Evolutionary conservation across 2,797 vertebrate genomes (phyloP).

Genomic region (Mallotus villosus): DNA sequence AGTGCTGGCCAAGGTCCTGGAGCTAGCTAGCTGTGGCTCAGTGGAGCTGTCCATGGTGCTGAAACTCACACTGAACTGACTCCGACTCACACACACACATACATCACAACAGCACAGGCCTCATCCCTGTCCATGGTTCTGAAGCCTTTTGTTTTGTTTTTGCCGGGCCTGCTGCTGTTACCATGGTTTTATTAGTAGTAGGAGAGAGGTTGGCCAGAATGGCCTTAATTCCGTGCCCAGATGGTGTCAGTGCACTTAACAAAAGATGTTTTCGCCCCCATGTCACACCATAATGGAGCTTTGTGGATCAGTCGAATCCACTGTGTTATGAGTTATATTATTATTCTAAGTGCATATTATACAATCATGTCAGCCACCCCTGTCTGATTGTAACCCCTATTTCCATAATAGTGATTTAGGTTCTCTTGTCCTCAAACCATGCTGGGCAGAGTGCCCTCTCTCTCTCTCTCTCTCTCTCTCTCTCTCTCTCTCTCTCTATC

Average conservation of each 20-base stretch:
- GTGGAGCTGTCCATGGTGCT: constrained; percentile 25
- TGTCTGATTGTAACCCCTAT: not conserved
- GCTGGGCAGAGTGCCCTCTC: not conserved
- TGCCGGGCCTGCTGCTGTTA: constrained; percentile 7
- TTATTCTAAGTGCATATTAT: constrained; percentile 25
- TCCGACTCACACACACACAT: too few species aligned
- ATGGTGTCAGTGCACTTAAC: constrained; percentile 44
- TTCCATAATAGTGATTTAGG: constrained; percentile 12
- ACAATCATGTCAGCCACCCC: constrained; percentile 17
- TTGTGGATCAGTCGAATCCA: constrained; percentile 14
- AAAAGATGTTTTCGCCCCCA: constrained; percentile 19
- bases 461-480: not conserved
- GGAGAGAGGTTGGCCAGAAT: constrained; percentile 24
- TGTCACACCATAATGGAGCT: constrained; percentile 6
- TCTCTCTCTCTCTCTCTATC: not conserved
- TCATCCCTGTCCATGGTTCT: too few species aligned
- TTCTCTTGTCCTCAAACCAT: not conserved
- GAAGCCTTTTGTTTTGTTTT: constrained; percentile 14
- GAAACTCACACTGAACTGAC: not conserved
- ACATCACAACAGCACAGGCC: too few species aligned
- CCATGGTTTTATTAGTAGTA: constrained; percentile 14
- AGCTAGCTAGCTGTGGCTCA: not conserved
- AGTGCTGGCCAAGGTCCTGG: constrained; percentile 5
- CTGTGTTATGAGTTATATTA: not conserved
- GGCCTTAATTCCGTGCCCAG: constrained; percentile 29